Evolutionary conservation across 2,888 invertebrate species (phyloP).

Genomic region (Tenthredo distinguenda): DNA sequence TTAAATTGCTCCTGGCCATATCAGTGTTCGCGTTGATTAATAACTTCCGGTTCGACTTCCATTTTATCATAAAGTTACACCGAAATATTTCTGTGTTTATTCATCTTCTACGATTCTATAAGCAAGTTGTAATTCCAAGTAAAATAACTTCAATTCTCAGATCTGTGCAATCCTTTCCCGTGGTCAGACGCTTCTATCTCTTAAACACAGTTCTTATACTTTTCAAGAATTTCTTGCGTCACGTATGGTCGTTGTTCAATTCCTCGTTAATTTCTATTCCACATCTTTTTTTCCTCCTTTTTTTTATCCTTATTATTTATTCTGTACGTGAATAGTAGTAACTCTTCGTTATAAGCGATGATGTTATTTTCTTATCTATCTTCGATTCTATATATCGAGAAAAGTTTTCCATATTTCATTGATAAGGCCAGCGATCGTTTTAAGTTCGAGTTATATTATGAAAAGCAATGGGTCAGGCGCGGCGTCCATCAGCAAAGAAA

Average conservation of each 20-base stretch:
- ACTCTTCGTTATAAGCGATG: neutral
- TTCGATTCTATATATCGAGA: neutral
- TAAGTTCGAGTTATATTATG: neutral
- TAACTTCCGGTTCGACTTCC: neutral
- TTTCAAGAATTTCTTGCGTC: neutral
- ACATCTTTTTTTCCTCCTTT: neutral
- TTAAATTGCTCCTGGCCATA: neutral
- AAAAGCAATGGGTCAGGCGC: neutral
- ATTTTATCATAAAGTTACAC: conserved; percentile 1
- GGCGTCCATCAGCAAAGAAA: neutral
- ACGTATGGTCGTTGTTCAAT: neutral
- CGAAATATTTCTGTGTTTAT: neutral
- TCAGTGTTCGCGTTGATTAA: conserved; percentile 1
- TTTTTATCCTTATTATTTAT: neutral
- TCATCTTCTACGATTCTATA: neutral
- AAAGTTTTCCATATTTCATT: neutral
- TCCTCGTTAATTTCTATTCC: neutral
- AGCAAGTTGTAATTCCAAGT: neutral
- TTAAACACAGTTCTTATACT: neutral
- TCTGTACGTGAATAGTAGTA: neutral
- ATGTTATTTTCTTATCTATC: neutral
- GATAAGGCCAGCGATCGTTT: neutral
- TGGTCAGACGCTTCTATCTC: neutral
- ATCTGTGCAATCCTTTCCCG: neutral
- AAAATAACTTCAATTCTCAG: neutral